Evolutionary conservation across 92 coral and sea anemone genomes (phyloP).

Genomic region (Epizoanthus rinbou): DNA sequence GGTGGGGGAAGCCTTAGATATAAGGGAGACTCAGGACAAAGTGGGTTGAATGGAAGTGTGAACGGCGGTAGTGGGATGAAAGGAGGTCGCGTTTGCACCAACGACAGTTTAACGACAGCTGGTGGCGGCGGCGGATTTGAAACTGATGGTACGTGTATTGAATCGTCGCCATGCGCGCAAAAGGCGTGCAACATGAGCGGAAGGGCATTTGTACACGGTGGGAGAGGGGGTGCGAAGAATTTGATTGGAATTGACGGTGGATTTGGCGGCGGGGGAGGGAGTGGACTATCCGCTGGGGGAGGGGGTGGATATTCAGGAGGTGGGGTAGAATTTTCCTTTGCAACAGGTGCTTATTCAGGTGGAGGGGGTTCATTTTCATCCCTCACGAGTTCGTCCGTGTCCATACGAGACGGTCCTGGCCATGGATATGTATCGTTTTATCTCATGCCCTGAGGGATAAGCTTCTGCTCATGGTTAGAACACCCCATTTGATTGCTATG

Average conservation of each 20-base stretch:
- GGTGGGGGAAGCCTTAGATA: neutral
- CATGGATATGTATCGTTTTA: conserved; percentile 25
- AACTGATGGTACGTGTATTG: neutral
- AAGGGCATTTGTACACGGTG: conserved; percentile 21
- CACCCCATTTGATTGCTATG: too few relatives aligned
- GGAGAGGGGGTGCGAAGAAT: conserved; percentile 12
- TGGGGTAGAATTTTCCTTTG: neutral
- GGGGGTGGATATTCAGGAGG: conserved; percentile 42
- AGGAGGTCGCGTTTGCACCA: conserved; percentile 24
- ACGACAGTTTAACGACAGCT: neutral
- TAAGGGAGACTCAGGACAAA: conserved; percentile 26
- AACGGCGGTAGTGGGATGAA: conserved; percentile 20
- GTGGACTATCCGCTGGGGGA: neutral
- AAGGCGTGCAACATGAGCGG: neutral
- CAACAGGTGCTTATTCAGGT: conserved; percentile 6
- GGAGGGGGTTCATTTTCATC: conserved; percentile 39
- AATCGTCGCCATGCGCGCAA: neutral
- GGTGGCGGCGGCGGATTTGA: conserved; percentile 35
- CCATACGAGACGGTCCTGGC: neutral
- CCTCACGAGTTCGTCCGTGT: neutral
- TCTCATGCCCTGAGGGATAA: neutral
- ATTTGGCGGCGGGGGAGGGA: conserved; percentile 33
- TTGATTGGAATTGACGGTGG: conserved; percentile 2
- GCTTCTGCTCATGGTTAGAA: too few relatives aligned
- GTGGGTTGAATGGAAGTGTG: neutral